A percentile compares a stretch with the other conserved stretches of the same genome.
Conservation (phyloP, 2,797 vertebrate genomes). For the Crenuchus spilurus region DNA sequence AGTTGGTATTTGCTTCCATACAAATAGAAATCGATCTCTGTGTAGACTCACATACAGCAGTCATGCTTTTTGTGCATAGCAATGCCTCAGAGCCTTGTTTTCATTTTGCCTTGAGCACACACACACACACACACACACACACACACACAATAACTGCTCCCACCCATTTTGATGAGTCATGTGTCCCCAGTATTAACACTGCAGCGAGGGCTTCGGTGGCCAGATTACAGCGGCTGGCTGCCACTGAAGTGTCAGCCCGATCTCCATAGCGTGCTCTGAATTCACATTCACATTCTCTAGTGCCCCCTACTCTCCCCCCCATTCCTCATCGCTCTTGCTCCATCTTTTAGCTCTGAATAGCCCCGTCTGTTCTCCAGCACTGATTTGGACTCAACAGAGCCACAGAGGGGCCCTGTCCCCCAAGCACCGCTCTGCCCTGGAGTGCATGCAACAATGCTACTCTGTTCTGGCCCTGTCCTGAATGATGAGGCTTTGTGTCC, state of each 20-base stretch:
- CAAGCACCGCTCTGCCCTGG: constrained; percentile 2
- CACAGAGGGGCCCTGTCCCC: constrained; percentile 45
- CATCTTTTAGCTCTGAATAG: constrained; percentile 40
- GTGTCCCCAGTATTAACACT: constrained; percentile 26
- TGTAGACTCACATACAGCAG: not conserved
- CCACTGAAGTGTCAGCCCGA: constrained; percentile 47
- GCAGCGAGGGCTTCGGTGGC: constrained; percentile 19
- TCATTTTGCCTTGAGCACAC: not conserved
- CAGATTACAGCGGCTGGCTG: constrained; percentile 46
- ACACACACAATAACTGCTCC: not conserved
- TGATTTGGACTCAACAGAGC: constrained; percentile 34
- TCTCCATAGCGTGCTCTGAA: constrained; percentile 44
- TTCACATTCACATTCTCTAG: constrained; percentile 19
- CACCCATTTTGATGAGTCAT: constrained; percentile 45
- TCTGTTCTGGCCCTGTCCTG: constrained; percentile 42
- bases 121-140: constrained; percentile 12
- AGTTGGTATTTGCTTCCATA: too few relatives aligned
- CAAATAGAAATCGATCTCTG: not conserved
- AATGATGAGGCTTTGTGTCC: constrained; percentile 39
- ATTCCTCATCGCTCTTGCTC: constrained; percentile 3
- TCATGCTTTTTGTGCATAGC: not conserved
- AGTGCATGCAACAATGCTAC: constrained; percentile 41
- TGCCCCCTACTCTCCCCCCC: not conserved
- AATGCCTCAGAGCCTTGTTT: constrained; percentile 2
- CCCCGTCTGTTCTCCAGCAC: constrained; percentile 33